Conservation (phyloP, 2,797 vertebrate species). For the Danio aesculapii region DNA sequence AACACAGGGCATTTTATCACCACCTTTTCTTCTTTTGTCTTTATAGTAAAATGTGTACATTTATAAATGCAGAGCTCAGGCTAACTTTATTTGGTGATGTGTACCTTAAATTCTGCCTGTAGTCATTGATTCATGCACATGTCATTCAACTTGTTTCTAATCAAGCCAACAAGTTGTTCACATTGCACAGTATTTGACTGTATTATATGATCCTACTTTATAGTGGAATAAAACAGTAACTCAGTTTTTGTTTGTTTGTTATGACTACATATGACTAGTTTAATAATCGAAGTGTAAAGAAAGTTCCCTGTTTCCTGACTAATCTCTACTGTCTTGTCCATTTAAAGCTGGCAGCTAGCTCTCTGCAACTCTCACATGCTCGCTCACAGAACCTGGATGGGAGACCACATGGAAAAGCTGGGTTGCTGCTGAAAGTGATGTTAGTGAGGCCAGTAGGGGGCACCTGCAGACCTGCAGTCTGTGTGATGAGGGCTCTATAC, state of each 20-base stretch:
- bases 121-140: neutral
- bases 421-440: no score
- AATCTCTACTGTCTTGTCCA: no score
- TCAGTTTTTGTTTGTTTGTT: neutral
- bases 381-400: no score
- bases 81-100: neutral
- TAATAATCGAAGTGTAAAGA: neutral
- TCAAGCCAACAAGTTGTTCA: neutral
- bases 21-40: neutral
- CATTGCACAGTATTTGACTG: neutral
- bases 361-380: no score
- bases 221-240: conserved; percentile 3
- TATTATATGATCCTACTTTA: neutral
- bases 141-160: neutral
- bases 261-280: neutral
- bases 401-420: no score
- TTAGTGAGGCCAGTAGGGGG: no score
- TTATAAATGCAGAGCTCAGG: neutral
- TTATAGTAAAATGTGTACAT: neutral
- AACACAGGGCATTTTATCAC: no score
- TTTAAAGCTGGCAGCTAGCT: no score
- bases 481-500: no score
- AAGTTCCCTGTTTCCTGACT: no score
- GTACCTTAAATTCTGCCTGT: neutral
- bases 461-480: no score